A percentile compares a stretch with the other conserved stretches of the same genome.
phyloP scores from a whole-genome alignment of 2,888 invertebrate species.

The Acleris cristana region DNA sequence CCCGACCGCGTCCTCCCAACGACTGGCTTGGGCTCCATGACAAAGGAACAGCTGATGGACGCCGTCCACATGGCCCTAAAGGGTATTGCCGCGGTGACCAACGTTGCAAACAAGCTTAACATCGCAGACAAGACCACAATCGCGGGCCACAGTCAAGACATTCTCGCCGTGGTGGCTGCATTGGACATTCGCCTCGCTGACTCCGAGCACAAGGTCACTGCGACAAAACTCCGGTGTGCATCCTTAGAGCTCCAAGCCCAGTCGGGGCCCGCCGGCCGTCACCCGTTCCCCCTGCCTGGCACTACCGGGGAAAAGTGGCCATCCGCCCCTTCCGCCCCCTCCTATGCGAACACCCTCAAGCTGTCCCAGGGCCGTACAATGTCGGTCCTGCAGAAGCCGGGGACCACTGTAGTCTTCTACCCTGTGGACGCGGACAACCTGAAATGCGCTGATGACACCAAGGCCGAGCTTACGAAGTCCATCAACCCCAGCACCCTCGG shows the following conservation, averaged over 20 bases:
- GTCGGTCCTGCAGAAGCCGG: neutral
- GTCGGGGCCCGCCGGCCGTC: neutral
- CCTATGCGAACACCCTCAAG: neutral
- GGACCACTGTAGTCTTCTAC: slow-evolving; percentile 36
- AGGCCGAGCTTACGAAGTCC: neutral
- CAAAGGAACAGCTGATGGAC: neutral
- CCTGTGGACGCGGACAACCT: neutral
- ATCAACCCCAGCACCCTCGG: neutral
- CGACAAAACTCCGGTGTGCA: neutral
- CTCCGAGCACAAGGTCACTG: accelerated
- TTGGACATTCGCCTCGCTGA: slow-evolving; percentile 10
- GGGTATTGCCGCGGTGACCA: too few relatives aligned
- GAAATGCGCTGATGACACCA: slow-evolving; percentile 19
- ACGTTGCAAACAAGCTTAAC: neutral
- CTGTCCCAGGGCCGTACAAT: neutral
- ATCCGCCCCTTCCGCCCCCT: neutral
- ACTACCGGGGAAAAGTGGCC: too few relatives aligned
- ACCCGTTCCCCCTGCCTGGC: too few relatives aligned
- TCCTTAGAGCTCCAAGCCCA: neutral
- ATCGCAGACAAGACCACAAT: neutral
- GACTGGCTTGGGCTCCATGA: too few relatives aligned
- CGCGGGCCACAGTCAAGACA: neutral
- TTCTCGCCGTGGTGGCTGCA: neutral
- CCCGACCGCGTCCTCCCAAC: too few relatives aligned
- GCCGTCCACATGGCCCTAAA: neutral